Evolutionary conservation across 2,888 invertebrate genomes (phyloP).

Genomic region (Scaptomyza parva): DNA sequence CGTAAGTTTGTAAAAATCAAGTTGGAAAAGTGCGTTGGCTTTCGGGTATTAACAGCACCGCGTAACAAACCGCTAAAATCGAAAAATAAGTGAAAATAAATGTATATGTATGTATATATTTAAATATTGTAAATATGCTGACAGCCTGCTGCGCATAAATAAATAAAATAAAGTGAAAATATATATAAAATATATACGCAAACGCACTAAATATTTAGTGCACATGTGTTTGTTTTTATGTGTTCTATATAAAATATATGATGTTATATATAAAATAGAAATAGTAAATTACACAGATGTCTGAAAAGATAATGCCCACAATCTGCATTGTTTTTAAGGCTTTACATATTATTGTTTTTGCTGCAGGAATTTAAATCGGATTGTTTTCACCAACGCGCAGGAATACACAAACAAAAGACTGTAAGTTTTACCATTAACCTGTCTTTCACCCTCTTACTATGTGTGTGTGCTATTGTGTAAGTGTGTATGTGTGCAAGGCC

Average conservation of each 20-base stretch:
- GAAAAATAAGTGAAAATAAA: background rate
- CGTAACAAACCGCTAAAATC: constrained; percentile 2
- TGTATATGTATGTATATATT: background rate
- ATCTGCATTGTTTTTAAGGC: constrained; percentile 39
- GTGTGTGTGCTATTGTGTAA: constrained; percentile 7
- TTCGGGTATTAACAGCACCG: constrained; percentile 35
- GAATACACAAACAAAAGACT: constrained; percentile 57
- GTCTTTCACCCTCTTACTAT: constrained; percentile 11
- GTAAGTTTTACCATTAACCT: constrained; percentile 64
- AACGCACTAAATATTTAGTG: constrained; percentile 21
- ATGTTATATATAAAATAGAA: constrained; percentile 27
- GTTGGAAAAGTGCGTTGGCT: constrained; percentile 76
- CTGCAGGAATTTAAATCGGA: constrained; percentile 65
- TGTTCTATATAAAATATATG: constrained; percentile 47
- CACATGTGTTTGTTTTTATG: constrained; percentile 22
- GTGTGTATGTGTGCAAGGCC: constrained; percentile 53
- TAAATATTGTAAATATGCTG: constrained; percentile 23
- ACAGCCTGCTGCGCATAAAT: constrained; percentile 28
- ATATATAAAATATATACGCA: constrained; percentile 37
- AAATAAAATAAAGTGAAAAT: constrained; percentile 40
- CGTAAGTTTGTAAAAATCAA: constrained; percentile 39
- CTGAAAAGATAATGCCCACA: constrained; percentile 30
- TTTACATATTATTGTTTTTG: constrained; percentile 28
- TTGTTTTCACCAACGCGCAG: constrained; percentile 56
- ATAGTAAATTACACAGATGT: constrained; percentile 14